A percentile compares a stretch with the other conserved stretches of the same genome.
Conservation (phyloP, 1,140 invertebrate genomes). For the Drosophila sp. region DNA sequence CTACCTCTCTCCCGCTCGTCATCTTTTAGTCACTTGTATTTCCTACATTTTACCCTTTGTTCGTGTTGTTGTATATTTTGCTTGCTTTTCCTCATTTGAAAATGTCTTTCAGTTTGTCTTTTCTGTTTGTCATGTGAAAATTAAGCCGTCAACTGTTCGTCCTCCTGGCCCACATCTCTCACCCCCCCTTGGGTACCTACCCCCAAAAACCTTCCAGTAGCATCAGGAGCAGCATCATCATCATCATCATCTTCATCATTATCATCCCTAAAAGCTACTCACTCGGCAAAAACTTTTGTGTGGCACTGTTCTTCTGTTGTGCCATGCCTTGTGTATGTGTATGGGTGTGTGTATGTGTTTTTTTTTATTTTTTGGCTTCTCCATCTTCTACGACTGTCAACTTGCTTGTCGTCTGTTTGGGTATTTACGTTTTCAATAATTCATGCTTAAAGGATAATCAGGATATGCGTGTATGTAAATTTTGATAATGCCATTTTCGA, state of each 20-base stretch:
- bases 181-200: neutral
- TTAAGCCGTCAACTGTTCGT: constrained; percentile 65
- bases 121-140: constrained; percentile 71
- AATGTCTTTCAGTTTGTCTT: constrained; percentile 68
- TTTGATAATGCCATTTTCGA: constrained; percentile 77
- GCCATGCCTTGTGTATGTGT: neutral
- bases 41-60: constrained; percentile 11
- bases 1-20: constrained; percentile 19
- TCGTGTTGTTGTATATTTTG: constrained; percentile 28
- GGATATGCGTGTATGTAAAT: constrained; percentile 79
- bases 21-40: constrained; percentile 19
- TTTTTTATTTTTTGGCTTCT: neutral
- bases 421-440: constrained; percentile 81
- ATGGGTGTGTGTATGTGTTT: neutral
- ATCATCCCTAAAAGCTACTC: constrained; percentile 60
- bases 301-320: constrained; percentile 37
- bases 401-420: constrained; percentile 47
- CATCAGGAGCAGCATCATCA: constrained; percentile 4
- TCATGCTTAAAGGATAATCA: constrained; percentile 81
- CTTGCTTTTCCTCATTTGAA: constrained; percentile 40
- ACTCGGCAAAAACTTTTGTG: constrained; percentile 39
- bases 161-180: neutral
- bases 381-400: constrained; percentile 32
- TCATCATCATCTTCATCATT: constrained; percentile 44
- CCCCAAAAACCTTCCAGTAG: neutral